phyloP scores from a whole-genome alignment of 2,888 invertebrate species.

The Anagyrus pseudococci region DNA sequence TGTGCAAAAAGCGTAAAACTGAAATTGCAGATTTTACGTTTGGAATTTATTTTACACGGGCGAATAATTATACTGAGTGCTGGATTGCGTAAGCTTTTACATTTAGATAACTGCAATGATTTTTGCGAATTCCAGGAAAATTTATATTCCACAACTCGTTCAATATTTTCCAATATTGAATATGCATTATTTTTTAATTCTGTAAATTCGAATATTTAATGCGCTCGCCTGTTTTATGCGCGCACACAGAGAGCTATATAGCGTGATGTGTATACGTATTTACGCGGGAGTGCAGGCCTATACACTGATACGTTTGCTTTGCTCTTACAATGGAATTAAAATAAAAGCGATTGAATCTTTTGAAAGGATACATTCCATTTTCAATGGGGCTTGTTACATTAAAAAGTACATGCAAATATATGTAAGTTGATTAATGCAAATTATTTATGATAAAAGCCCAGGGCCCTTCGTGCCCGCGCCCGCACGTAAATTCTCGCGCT shows the following conservation, averaged over 20 bases:
- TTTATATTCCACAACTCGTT: conserved; percentile 34
- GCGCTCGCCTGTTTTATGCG: conserved; percentile 1
- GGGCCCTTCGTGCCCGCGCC: no score
- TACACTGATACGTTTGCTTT: no score
- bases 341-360: conserved; percentile 35
- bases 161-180: conserved; percentile 37
- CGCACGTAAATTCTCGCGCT: no score
- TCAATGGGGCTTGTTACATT: no score
- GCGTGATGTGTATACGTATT: no score
- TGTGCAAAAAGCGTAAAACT: conserved; percentile 42
- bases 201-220: conserved; percentile 38
- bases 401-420: no score
- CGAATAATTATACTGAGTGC: conserved; percentile 39
- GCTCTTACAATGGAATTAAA: conserved; percentile 36
- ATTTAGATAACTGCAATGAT: conserved; percentile 41
- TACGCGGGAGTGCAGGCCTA: no score
- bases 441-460: no score
- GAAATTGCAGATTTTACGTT: conserved; percentile 41
- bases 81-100: conserved; percentile 40
- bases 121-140: conserved; percentile 34
- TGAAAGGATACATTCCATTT: conserved; percentile 28
- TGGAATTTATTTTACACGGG: conserved; percentile 41
- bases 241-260: no score
- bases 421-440: no score
- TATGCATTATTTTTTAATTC: conserved; percentile 40